Conservation (phyloP, 2,888 invertebrate genomes). For the Gibbula magus region DNA sequence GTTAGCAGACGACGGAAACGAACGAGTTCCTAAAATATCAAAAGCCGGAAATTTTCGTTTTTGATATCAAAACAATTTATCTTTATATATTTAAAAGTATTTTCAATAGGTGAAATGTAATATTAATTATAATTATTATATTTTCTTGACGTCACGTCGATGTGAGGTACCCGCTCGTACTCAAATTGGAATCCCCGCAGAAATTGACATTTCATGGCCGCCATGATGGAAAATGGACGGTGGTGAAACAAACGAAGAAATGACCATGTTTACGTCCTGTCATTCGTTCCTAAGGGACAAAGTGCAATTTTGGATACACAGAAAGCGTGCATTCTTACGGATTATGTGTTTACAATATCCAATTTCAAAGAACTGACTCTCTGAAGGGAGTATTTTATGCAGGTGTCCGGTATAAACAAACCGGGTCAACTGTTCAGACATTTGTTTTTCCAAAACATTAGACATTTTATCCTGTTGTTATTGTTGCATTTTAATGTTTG, state of each 20-base stretch:
- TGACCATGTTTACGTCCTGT: neutral
- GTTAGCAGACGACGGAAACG: slow-evolving; percentile 48
- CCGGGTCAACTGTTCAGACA: neutral
- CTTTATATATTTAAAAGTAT: neutral
- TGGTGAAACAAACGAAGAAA: neutral
- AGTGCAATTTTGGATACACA: slow-evolving; percentile 13
- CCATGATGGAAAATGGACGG: slow-evolving; percentile 49
- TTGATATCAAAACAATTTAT: slow-evolving; percentile 2
- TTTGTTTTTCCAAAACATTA: neutral
- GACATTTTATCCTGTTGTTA: neutral
- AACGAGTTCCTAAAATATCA: slow-evolving; percentile 6
- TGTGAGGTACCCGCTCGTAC: slow-evolving; percentile 48
- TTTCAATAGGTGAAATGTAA: neutral
- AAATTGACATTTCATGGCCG: slow-evolving; percentile 65
- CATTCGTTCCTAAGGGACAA: slow-evolving; percentile 1
- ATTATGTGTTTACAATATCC: neutral
- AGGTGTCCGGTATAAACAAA: slow-evolving; percentile 8
- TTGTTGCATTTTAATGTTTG: neutral
- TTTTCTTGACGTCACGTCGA: slow-evolving; percentile 9
- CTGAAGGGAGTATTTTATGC: neutral
- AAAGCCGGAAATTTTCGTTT: neutral
- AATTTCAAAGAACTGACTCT: neutral
- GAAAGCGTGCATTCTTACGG: slow-evolving; percentile 13
- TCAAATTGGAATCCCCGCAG: slow-evolving; percentile 54
- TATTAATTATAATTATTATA: neutral